A percentile compares a stretch with the other conserved stretches of the same genome.
These are phyloP conservation scores for Thrips palmi DNA, from an alignment of 1,140 invertebrate genomes.

Conservation along the genomic window DNA sequence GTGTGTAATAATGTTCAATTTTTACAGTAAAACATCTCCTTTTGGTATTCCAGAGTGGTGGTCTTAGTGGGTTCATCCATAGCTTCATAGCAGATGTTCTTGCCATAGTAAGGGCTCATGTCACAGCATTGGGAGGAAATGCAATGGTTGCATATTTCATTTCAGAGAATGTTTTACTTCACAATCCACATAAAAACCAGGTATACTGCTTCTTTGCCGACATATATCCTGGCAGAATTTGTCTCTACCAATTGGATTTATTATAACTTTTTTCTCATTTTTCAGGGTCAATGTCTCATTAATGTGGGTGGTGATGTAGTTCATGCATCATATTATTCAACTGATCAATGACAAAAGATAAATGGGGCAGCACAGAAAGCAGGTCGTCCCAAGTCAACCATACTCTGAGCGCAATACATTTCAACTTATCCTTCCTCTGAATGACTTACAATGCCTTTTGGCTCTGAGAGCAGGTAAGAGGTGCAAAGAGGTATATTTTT, in stretches of 20 bases:
- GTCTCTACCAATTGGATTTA: too few species aligned
- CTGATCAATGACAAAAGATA: too few species aligned
- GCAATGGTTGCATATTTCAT: constrained; percentile 87
- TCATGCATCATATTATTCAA: constrained; percentile 43
- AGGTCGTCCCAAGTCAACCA: too few species aligned
- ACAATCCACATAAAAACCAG: constrained; percentile 93
- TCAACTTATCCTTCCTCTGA: too few species aligned
- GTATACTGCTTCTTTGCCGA: constrained; percentile 27
- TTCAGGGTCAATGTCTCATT: constrained; percentile 78
- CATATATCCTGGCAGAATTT: too few species aligned
- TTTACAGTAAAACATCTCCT: constrained; percentile 2
- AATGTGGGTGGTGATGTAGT: constrained; percentile 91
- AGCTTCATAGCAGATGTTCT: constrained; percentile 81
- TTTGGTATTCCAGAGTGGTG: constrained; percentile 41
- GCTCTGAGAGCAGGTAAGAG: too few species aligned
- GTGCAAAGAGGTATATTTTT: too few species aligned
- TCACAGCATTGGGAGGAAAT: constrained; percentile 85
- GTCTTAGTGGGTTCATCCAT: constrained; percentile 83
- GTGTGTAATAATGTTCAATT: background rate
- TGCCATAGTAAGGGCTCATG: constrained; percentile 80
- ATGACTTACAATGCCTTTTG: too few species aligned
- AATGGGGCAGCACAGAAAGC: too few species aligned
- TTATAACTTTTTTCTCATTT: constrained; percentile 18
- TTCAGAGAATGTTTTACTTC: constrained; percentile 72
- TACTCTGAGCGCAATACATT: too few species aligned